These are phyloP conservation scores for Heliconius hermathena DNA, from an alignment of 1,140 invertebrate genomes.

Conservation along the genomic window DNA sequence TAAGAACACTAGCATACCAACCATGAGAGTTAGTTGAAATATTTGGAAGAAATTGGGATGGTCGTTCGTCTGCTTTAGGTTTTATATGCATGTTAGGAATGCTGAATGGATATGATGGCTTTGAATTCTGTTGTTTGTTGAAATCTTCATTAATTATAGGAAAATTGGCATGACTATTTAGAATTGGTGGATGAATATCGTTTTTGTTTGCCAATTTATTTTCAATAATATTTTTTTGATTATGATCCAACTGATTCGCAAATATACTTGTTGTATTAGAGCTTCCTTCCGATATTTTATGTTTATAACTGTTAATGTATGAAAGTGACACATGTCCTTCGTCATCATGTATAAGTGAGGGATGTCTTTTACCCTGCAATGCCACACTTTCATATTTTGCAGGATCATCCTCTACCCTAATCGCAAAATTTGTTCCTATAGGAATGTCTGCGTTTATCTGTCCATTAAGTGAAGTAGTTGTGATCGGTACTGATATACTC, in stretches of 20 bases:
- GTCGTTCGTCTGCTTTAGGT: constrained; percentile 48
- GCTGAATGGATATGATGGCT: constrained; percentile 40
- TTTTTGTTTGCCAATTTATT: constrained; percentile 17
- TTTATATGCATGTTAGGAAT: constrained; percentile 42
- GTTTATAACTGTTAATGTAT: constrained; percentile 55
- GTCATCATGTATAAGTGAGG: constrained; percentile 49
- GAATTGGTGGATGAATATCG: constrained; percentile 42
- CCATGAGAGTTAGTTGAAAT: constrained; percentile 73
- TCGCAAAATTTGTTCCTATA: constrained; percentile 79
- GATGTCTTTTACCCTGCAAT: constrained; percentile 56
- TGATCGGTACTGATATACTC: constrained; percentile 62
- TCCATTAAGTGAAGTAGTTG: constrained; percentile 51
- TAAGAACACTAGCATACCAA: constrained; percentile 72
- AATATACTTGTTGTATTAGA: not conserved
- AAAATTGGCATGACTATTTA: constrained; percentile 79
- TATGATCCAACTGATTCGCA: not conserved
- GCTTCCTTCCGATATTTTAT: not conserved
- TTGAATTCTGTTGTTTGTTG: constrained; percentile 12
- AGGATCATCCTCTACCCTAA: constrained; percentile 74
- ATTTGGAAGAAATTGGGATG: constrained; percentile 60
- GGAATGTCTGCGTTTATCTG: constrained; percentile 76
- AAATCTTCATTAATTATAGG: constrained; percentile 70
- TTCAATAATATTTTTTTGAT: not conserved
- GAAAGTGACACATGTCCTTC: constrained; percentile 46
- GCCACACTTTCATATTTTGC: constrained; percentile 60